A percentile compares a stretch with the other conserved stretches of the same genome.
Conservation (phyloP, 2,797 vertebrate species). For the Chanos chanos region DNA sequence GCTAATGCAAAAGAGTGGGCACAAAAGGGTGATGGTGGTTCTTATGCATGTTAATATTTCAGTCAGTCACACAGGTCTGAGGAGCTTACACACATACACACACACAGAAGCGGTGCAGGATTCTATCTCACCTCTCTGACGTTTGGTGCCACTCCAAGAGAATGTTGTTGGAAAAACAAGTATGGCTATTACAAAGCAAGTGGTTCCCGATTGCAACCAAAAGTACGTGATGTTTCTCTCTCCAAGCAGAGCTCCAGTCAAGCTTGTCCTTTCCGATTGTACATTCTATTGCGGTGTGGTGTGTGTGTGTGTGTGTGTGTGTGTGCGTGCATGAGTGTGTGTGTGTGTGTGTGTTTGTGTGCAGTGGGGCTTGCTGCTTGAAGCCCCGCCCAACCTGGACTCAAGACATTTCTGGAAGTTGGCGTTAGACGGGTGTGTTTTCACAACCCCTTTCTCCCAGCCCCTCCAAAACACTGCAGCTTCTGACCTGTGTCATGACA, state of each 20-base stretch:
- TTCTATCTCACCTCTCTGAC: neutral
- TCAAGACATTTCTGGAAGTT: constrained; percentile 52
- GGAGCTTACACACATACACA: neutral
- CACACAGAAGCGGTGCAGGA: neutral
- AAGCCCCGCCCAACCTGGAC: constrained; percentile 35
- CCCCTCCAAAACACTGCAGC: constrained; percentile 41
- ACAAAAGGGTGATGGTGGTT: constrained; percentile 76
- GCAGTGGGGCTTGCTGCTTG: constrained; percentile 8
- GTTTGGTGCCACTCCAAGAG: constrained; percentile 16
- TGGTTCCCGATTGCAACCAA: constrained; percentile 31
- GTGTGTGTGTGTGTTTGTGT: constrained; percentile 39
- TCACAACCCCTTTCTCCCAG: constrained; percentile 37
- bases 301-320: constrained; percentile 41
- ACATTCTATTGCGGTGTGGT: constrained; percentile 2
- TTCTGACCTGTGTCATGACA: constrained; percentile 56
- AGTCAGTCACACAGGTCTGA: neutral
- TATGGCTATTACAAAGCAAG: constrained; percentile 29
- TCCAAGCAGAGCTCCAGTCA: constrained; percentile 11
- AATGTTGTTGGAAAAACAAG: constrained; percentile 11
- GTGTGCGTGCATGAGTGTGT: constrained; percentile 24
- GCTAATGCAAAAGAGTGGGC: constrained; percentile 91
- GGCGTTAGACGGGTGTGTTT: constrained; percentile 43
- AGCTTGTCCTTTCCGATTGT: constrained; percentile 20
- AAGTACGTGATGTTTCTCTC: constrained; percentile 37
- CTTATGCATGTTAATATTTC: constrained; percentile 43